Base-by-base conservation (phyloP, 2,888 invertebrate species). In the Platycheirus rosarum region DNA sequence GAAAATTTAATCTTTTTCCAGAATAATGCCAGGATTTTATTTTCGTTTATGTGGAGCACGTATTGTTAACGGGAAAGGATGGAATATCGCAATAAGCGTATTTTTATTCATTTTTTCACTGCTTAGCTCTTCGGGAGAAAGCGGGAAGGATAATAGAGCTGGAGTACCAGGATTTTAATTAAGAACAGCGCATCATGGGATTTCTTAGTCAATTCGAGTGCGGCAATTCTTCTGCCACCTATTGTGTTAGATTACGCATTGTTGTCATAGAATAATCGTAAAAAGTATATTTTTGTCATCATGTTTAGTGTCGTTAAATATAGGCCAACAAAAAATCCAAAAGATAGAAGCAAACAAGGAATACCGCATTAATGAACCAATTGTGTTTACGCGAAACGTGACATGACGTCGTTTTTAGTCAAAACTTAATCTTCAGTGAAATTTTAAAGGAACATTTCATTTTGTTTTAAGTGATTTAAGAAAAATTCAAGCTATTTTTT, bases 1-100 rank as follows among this genome's bases (percentile, higher is more conserved):
- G 80, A 80, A 80, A 80, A 80, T 80, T 80, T 80, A 80, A 76
- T 80, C 65, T 80, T 46, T n/a, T 60, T 53, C 65, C 49, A 57
- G 70, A 70, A 80, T 69, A 70, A 75, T 75, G 60, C 57, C 51
- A 70, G 75, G 55, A 69, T 76, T 32, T 49, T 13, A 7, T 16
- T 32, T n/a, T 51, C 18, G n/a, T 18, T 69, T 68, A 46, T 76
- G 51, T 70, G 44, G 65, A 76, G 57, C 65, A 76, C 76, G 76
- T 48, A 60, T 66, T 75, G 51, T 62, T 60, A 20, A 13, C 11
- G 29, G 46, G 20, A 42, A 51, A 16, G 35, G 18, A 20, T 14
- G 11, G 40, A 40, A 20, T 53, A 53, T 53, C 32, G 29, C 18
- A 40, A 51, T 13, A 13, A 37, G 55, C 18, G 63, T 42, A 49